Evolutionary conservation across 2,113 vertebrate genomes (phyloP), one percentile per base, ranked within the genome.

Genomic region (Coptodon rendalli): DNA sequence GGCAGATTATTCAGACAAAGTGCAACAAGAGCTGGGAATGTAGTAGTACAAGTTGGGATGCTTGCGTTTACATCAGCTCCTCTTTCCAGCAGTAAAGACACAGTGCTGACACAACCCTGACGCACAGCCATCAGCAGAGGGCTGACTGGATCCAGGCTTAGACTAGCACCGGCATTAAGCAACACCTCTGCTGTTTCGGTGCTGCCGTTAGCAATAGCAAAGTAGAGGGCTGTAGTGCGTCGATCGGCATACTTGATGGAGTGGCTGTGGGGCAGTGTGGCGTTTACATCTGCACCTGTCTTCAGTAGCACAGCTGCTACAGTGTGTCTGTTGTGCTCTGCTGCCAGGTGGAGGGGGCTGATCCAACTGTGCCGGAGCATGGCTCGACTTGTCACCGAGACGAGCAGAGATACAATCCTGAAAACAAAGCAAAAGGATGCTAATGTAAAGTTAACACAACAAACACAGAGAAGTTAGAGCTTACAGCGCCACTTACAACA

Each of bases 261-360:
- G 27, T 97, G 95, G 52, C 97, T 96, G 0, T 85, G 91, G 8
- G 98, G 97, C 79, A 99, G 97, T 5, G 91, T 91, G 4, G 96
- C 87, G 53, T 99, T 98, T 83, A 99, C 97, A 10, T 98, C 97
- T 6, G 97, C 98, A 92, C 98, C 98, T 57, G 97, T 96, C 38
- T 96, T 96, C 4, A 99, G 97, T 19, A 99, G 96, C 80, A 96
- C 96, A 82, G 97, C 97, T 89, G 98, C 92, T 87, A 97, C 96
- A 1, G 85, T 88, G 53, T 97, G 96, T 1, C 96, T 95, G 95
- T 98, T 97, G 92, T 97, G 96, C 89, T 99, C 97, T 0, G 98
- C 97, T 0, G 98, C 98, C 78, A 99, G 89, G 93, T 99, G 98
- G 83, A 99, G 96, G 29, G 98, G 98, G 88, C 97, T 98, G 95